These are phyloP conservation scores for Cassiopea andromeda DNA, from an alignment of 30 jellyfish, hydroid and myxozoan species.

Conservation along the genomic window DNA sequence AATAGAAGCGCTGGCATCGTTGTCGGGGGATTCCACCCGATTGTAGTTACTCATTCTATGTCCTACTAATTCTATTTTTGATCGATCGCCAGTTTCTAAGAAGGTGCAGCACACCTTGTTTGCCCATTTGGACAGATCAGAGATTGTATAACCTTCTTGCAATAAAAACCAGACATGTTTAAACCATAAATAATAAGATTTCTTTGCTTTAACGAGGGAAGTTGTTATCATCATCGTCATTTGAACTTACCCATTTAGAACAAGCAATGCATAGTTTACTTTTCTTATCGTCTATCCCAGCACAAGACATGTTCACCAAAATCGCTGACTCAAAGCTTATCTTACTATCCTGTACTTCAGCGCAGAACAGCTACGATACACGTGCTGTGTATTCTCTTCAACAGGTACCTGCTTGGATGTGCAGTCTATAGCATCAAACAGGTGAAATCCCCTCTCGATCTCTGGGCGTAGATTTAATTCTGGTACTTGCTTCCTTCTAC, in stretches of 20 bases:
- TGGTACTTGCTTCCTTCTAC: not conserved
- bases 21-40: not conserved
- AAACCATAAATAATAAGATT: not conserved
- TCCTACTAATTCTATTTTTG: not conserved
- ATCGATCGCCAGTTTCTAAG: not conserved
- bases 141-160: not conserved
- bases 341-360: not conserved
- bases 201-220: not conserved
- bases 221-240: not conserved
- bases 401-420: conserved; percentile 67
- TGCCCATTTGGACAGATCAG: not conserved
- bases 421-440: conserved; percentile 58
- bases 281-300: not conserved
- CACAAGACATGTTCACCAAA: conserved; percentile 8
- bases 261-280: conserved; percentile 74
- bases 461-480: not conserved
- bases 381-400: conserved; percentile 59
- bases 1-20: not conserved
- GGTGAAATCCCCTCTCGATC: conserved; percentile 41
- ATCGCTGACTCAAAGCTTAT: not conserved
- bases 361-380: conserved; percentile 19
- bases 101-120: not conserved
- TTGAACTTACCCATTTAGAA: conserved; percentile 73
- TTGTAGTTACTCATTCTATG: not conserved
- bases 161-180: not conserved